phyloP scores from a whole-genome alignment of 2,113 vertebrate species.

The Chaetodon trifascialis region DNA sequence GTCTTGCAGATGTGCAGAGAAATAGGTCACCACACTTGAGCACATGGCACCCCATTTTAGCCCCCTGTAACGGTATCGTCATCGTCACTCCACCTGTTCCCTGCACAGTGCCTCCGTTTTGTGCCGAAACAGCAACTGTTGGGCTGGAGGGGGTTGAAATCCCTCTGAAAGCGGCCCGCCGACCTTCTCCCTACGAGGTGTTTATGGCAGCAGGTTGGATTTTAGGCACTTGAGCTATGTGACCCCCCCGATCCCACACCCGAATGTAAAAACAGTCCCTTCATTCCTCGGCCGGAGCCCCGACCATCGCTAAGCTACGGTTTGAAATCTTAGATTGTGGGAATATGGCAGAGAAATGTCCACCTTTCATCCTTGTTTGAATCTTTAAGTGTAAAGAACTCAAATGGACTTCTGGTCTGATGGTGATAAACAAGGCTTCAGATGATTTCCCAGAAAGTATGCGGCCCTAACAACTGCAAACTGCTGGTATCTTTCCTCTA shows the following conservation, averaged over 20 bases:
- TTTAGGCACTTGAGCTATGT: constrained; percentile 48
- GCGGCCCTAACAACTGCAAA: constrained; percentile 27
- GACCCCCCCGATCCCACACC: constrained; percentile 26
- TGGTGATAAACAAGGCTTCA: constrained; percentile 36
- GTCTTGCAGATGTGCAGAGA: constrained; percentile 6
- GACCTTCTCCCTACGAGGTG: constrained; percentile 56
- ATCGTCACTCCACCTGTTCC: constrained; percentile 52
- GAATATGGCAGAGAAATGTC: constrained; percentile 38
- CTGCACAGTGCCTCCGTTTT: constrained; percentile 30
- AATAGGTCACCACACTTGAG: not conserved
- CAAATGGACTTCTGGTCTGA: constrained; percentile 16
- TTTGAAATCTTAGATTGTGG: constrained; percentile 64
- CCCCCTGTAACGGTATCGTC: not conserved
- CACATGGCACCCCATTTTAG: not conserved
- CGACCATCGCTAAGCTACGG: constrained; percentile 17
- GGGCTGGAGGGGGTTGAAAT: constrained; percentile 13
- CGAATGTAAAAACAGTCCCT: constrained; percentile 7
- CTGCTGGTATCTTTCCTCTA: constrained; percentile 15
- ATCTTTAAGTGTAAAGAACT: constrained; percentile 28
- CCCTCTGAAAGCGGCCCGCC: not conserved
- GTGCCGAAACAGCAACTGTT: constrained; percentile 58
- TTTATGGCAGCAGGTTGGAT: constrained; percentile 65
- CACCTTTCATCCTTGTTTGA: constrained; percentile 31
- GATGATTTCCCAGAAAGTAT: constrained; percentile 26
- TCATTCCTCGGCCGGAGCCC: constrained; percentile 16